A percentile compares a stretch with the other conserved stretches of the same genome.
Evolutionary conservation across 2,113 vertebrate genomes (phyloP).

Genomic region (Notarius quadriscutis): DNA sequence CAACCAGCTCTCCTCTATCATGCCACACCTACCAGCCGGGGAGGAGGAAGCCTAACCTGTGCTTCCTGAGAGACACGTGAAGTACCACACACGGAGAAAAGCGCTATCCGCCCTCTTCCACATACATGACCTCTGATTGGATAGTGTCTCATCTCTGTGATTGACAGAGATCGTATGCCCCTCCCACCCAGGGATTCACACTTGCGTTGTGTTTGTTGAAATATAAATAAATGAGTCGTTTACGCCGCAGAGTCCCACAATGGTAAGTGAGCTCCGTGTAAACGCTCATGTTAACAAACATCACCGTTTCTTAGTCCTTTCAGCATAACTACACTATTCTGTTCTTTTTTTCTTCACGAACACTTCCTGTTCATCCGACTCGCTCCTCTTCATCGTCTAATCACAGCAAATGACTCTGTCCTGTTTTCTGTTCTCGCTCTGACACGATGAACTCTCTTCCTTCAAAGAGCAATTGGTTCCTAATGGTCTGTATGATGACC

Average conservation of each 20-base stretch:
- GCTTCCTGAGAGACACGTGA: too few relatives aligned
- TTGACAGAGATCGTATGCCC: neutral
- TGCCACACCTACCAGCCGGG: neutral
- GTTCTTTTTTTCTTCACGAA: neutral
- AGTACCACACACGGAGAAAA: neutral
- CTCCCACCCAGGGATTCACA: neutral
- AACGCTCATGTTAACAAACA: neutral
- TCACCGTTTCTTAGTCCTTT: neutral
- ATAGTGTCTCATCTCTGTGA: neutral
- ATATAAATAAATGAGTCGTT: neutral
- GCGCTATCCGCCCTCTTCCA: neutral
- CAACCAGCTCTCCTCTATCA: neutral
- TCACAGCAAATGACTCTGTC: neutral
- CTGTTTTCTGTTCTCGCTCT: neutral
- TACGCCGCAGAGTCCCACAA: neutral
- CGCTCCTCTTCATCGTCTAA: neutral
- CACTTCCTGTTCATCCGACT: neutral
- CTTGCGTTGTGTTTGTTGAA: too few relatives aligned
- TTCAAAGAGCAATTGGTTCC: neutral
- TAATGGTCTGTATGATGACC: conserved; percentile 8
- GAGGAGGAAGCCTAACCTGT: too few relatives aligned
- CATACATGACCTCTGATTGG: neutral
- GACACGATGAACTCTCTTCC: neutral
- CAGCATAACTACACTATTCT: neutral
- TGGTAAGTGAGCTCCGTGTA: neutral